These are phyloP conservation scores for Ciona savignyi DNA, from an alignment of 23 tunicate species.

Conservation along the genomic window DNA sequence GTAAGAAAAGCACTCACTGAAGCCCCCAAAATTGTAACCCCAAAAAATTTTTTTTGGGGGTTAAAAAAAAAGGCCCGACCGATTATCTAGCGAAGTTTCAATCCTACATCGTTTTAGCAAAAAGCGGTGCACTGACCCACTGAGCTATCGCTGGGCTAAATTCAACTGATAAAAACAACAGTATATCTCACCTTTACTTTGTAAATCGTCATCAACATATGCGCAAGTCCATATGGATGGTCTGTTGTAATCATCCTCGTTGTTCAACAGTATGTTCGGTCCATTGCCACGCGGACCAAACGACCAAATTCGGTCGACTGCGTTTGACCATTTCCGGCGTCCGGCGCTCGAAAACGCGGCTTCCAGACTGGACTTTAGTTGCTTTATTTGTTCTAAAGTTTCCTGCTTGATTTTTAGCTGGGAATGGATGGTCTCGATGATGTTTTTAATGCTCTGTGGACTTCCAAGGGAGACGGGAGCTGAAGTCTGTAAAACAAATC, in stretches of 20 bases:
- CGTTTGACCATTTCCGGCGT: conserved; percentile 49
- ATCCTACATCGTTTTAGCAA: no score
- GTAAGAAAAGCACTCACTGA: no score
- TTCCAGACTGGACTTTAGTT: conserved; percentile 38
- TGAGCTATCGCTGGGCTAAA: no score
- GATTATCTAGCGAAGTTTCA: no score
- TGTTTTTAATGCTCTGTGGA: neutral
- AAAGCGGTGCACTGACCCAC: neutral
- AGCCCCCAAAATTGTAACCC: no score
- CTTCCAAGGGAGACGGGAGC: no score
- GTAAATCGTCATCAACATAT: conserved; percentile 3
- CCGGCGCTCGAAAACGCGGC: conserved; percentile 46
- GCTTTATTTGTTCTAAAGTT: conserved; percentile 19
- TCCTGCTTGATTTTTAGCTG: conserved; percentile 24
- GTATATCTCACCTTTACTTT: neutral
- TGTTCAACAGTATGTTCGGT: conserved; percentile 70
- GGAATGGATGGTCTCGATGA: conserved; percentile 9
- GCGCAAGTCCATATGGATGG: conserved; percentile 72
- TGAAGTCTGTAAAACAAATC: no score
- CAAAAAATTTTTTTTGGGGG: no score
- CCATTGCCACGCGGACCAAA: conserved; percentile 97
- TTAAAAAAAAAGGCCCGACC: no score
- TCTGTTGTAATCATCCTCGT: conserved; percentile 38
- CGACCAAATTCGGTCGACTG: conserved; percentile 72
- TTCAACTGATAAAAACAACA: no score